Conservation (phyloP, 2,888 invertebrate genomes). For the Pantelozetes paolii region DNA sequence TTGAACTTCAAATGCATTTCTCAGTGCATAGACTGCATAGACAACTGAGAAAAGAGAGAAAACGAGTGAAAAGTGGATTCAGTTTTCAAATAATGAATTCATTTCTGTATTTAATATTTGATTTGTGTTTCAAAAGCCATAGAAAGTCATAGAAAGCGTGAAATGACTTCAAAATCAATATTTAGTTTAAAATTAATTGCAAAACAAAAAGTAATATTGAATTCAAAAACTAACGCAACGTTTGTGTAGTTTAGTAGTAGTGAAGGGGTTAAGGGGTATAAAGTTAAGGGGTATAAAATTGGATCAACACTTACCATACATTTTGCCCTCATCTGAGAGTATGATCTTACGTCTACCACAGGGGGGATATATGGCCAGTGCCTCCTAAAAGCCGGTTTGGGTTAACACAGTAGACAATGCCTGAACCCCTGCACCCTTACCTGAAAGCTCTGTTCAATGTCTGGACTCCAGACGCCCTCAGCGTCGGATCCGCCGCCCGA, state of each 20-base stretch:
- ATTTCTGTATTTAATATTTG: too few relatives aligned
- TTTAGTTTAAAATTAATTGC: not conserved
- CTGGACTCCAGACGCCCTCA: conserved; percentile 99
- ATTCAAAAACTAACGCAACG: not conserved
- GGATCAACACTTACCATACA: conserved; percentile 79
- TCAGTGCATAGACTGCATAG: not conserved
- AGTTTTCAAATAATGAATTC: too few relatives aligned
- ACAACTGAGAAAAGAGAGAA: too few relatives aligned
- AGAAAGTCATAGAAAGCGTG: not conserved
- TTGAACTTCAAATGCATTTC: conserved; percentile 19
- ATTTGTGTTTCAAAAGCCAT: too few relatives aligned
- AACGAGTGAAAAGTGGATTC: too few relatives aligned
- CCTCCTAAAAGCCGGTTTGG: conserved; percentile 63
- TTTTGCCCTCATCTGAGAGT: conserved; percentile 99
- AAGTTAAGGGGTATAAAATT: not conserved
- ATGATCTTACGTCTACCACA: conserved; percentile 99
- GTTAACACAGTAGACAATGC: too few relatives aligned
- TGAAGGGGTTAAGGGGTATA: too few relatives aligned
- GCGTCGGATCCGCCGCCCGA: conserved; percentile 64
- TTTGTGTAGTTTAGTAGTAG: too few relatives aligned
- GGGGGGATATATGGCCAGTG: conserved; percentile 98
- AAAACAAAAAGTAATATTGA: not conserved
- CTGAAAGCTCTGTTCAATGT: conserved; percentile 99
- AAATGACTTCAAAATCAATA: not conserved
- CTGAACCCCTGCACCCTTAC: too few relatives aligned